Evolutionary conservation across 1,140 invertebrate genomes (phyloP).

Genomic region (Ridgeia piscesae): DNA sequence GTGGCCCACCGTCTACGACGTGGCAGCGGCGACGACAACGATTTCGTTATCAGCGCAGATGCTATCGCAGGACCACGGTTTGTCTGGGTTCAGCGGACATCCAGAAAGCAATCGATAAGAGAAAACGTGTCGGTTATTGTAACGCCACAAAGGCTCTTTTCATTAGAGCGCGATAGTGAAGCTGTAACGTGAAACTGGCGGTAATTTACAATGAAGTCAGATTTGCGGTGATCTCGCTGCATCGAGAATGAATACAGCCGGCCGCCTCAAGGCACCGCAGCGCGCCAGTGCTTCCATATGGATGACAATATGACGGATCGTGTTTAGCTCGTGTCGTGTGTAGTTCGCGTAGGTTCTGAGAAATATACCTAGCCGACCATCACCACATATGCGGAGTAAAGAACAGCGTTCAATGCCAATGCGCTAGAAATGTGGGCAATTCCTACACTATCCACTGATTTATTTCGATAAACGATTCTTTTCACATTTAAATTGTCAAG

Average conservation of each 20-base stretch:
- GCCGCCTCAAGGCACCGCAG: not conserved
- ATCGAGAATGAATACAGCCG: not conserved
- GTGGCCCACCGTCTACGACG: not conserved
- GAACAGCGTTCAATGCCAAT: not conserved
- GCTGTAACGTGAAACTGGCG: not conserved
- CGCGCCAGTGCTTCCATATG: too few relatives aligned
- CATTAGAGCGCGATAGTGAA: not conserved
- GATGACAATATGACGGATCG: not conserved
- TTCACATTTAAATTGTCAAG: too few relatives aligned
- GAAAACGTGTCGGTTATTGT: not conserved
- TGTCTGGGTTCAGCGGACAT: not conserved
- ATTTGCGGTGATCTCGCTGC: not conserved
- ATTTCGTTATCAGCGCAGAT: not conserved
- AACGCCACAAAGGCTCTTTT: not conserved
- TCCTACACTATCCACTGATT: too few relatives aligned
- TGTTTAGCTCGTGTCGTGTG: not conserved
- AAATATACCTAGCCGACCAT: not conserved
- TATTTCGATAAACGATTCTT: too few relatives aligned
- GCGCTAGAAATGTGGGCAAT: too few relatives aligned
- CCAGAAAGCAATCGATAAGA: not conserved
- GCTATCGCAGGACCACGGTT: not conserved
- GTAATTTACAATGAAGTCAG: conserved; percentile 6
- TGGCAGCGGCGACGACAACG: too few relatives aligned
- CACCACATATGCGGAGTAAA: not conserved
- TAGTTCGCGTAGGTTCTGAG: not conserved